These are phyloP conservation scores for Hydrotaea cyrtoneurina DNA, from an alignment of 2,888 invertebrate species.

Conservation along the genomic window DNA sequence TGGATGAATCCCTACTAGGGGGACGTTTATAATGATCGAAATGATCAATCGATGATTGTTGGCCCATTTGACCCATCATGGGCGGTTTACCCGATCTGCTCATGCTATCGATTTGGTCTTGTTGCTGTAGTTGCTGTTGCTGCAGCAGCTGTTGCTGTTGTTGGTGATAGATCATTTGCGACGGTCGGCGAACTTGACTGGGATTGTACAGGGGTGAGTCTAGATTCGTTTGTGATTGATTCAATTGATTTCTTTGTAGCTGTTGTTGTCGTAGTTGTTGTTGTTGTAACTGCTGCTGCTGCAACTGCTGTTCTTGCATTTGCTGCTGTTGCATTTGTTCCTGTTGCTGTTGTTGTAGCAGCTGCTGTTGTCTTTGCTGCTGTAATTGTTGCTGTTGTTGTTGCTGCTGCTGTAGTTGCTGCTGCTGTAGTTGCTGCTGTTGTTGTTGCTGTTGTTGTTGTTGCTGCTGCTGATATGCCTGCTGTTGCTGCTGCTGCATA, in stretches of 20 bases:
- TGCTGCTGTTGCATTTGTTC: slow-evolving; percentile 72
- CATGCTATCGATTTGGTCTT: slow-evolving; percentile 65
- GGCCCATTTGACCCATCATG: slow-evolving; percentile 78
- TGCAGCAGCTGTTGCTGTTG: slow-evolving; percentile 64
- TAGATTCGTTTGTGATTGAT: slow-evolving; percentile 66
- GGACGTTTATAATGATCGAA: slow-evolving; percentile 97
- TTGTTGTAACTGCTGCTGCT: slow-evolving; percentile 71
- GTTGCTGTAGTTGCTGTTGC: slow-evolving; percentile 67
- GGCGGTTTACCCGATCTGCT: slow-evolving; percentile 83
- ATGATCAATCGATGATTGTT: slow-evolving; percentile 90
- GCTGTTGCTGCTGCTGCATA: slow-evolving; percentile 71
- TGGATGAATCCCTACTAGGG: slow-evolving; percentile 92
- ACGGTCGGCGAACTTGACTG: slow-evolving; percentile 73
- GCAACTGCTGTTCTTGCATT: slow-evolving; percentile 70
- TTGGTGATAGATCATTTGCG: slow-evolving; percentile 71
- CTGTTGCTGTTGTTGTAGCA: slow-evolving; percentile 69
- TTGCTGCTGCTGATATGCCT: slow-evolving; percentile 73
- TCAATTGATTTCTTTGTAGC: slow-evolving; percentile 71
- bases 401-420: slow-evolving; percentile 68
- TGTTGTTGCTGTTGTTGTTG: slow-evolving; percentile 71
- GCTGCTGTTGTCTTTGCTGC: slow-evolving; percentile 71
- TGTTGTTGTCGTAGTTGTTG: slow-evolving; percentile 71
- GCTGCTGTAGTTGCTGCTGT: slow-evolving; percentile 66
- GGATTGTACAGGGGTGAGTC: slow-evolving; percentile 73
- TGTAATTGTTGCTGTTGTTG: slow-evolving; percentile 69